Conservation (phyloP, 2,797 vertebrate genomes). For the Benthosema pterotum region DNA sequence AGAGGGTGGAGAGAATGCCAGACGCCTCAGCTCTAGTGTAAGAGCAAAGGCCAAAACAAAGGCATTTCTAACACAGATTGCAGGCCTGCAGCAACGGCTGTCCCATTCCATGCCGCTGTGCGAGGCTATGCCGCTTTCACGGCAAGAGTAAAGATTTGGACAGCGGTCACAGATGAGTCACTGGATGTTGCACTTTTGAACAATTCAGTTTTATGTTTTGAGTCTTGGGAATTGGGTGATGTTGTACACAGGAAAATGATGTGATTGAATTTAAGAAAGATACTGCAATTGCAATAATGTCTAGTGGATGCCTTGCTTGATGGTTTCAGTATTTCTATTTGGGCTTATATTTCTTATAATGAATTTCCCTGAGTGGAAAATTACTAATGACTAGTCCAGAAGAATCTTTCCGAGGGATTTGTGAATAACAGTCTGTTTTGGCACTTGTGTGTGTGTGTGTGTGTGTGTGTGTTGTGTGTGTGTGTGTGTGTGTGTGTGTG, state of each 20-base stretch:
- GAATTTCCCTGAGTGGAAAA: conserved; percentile 12
- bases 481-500: conserved; percentile 6
- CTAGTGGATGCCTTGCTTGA: no score
- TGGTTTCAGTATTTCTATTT: no score
- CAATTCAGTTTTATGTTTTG: neutral
- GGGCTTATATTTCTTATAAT: no score
- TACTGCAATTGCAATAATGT: neutral
- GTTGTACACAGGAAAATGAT: neutral
- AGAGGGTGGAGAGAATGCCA: conserved; percentile 54
- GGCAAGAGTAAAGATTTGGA: neutral
- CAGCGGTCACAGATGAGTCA: neutral
- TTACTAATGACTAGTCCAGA: conserved; percentile 35
- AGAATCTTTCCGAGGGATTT: conserved; percentile 24
- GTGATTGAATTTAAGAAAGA: no score
- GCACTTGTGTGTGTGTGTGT: neutral
- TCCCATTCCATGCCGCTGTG: conserved; percentile 15
- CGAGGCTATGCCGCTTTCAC: conserved; percentile 11
- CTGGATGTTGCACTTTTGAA: neutral
- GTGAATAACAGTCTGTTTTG: conserved; percentile 1
- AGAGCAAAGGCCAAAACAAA: conserved; percentile 50
- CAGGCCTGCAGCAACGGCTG: conserved; percentile 20
- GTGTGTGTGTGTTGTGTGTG: neutral
- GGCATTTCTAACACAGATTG: conserved; percentile 50
- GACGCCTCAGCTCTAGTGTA: conserved; percentile 43
- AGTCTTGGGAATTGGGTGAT: neutral